Base-by-base conservation (phyloP, 2,888 invertebrate species). In the Platycheirus albimanus region DNA sequence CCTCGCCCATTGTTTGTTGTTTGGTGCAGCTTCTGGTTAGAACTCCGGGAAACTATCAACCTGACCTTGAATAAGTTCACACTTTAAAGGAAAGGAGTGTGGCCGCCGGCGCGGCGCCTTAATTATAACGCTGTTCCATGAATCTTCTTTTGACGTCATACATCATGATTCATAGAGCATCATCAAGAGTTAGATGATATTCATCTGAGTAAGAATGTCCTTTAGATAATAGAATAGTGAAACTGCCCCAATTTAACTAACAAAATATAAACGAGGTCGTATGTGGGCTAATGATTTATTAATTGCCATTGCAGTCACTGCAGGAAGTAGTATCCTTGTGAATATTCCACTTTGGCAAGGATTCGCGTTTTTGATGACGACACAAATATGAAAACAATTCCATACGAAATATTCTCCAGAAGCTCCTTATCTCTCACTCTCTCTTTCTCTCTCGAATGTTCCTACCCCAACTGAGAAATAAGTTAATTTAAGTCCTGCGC, bases 401-500 rank as follows among this genome's bases (percentile, higher is more conserved):
- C 30, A 6, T 33, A 3, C 15, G 17, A 13, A 13, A 20, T n/a
- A 13, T 20, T 36, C 33, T 24, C 36, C 17, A 10, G 51, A 41
- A 7, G 13, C 41, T 19, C 33, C 28, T 15, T 19, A 10, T 47
- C 10, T 41, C 41, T 11, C 20, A 20, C 47, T 38, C 24, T 20
- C n/a, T n/a, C n/a, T 36, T 51, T 67, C 52, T 38, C 58, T 30
- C 74, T 30, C 41, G 20, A 19, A 36, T 13, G 41, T 45, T 66
- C 71, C 71, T 77, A 58, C 71, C 76, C 52, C 67, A 81, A 77
- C 61, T 38, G n/a, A 64, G 58, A n/a, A 19, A 52, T n/a, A 61
- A 64, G 67, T 67, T 79, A 45, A 13, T n/a, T 24, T n/a, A 2
- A 58, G 83, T 74, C 83, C 72, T 83, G 83, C 83, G 83, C 83